Evolutionary conservation across 2,113 vertebrate genomes (phyloP).

Genomic region (Illadopsis cleaveri): DNA sequence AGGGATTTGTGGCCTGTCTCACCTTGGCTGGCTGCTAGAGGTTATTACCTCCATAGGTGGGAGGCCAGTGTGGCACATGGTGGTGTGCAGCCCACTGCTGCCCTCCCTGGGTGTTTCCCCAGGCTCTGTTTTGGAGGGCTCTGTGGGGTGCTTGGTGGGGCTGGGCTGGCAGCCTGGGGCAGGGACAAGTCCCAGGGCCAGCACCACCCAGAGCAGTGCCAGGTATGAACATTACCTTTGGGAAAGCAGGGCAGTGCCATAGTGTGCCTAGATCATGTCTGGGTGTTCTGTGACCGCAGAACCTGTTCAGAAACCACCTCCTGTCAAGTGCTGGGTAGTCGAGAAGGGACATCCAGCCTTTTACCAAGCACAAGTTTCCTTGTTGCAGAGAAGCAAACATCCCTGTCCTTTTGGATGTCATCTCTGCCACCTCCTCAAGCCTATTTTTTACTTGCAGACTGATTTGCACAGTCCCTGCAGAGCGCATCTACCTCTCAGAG

Average conservation of each 20-base stretch:
- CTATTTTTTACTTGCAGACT: neutral
- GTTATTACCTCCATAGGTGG: neutral
- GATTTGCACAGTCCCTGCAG: neutral
- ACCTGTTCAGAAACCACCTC: neutral
- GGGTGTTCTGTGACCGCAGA: neutral
- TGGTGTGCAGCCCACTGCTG: neutral
- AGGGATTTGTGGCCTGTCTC: neutral
- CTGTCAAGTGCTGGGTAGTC: neutral
- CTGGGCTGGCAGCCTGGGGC: neutral
- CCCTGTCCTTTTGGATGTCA: neutral
- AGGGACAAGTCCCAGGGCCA: fast-evolving
- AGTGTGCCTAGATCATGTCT: fast-evolving
- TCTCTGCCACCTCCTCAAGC: neutral
- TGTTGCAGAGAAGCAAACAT: neutral
- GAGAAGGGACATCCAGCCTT: neutral
- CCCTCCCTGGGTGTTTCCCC: neutral
- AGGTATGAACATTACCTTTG: fast-evolving
- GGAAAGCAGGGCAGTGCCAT: neutral
- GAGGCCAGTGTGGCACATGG: fast-evolving
- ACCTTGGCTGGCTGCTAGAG: neutral
- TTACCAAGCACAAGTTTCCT: fast-evolving
- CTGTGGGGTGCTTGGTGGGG: neutral
- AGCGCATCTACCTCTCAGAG: neutral
- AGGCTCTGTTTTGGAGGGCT: neutral
- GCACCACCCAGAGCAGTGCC: neutral